phyloP scores from a whole-genome alignment of 2,113 vertebrate genomes.

The Proteles cristata region DNA sequence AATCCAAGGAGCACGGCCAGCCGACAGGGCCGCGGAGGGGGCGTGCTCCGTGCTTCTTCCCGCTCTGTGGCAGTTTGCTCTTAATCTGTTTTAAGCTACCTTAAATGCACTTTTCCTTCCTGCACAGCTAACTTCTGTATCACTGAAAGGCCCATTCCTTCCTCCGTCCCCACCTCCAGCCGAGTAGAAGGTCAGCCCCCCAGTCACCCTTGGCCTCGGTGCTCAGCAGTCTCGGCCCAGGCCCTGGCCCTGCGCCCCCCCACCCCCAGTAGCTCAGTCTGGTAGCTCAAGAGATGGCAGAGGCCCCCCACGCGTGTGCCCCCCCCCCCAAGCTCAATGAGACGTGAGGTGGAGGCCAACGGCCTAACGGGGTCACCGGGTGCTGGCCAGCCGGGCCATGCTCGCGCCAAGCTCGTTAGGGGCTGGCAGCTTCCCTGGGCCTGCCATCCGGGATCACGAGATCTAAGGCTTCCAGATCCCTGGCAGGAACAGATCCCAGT shows the following conservation, averaged over 20 bases:
- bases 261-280: conserved; percentile 18
- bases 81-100: conserved; percentile 84
- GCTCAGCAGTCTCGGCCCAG: conserved; percentile 77
- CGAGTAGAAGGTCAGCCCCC: conserved; percentile 53
- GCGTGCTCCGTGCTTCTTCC: conserved; percentile 74
- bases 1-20: conserved; percentile 76
- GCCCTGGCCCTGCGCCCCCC: not conserved
- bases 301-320: conserved; percentile 10
- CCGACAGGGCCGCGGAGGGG: conserved; percentile 48
- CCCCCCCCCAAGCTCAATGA: conserved; percentile 44
- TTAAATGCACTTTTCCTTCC: conserved; percentile 86
- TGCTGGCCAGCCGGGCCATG: conserved; percentile 58
- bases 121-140: conserved; percentile 85
- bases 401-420: conserved; percentile 38
- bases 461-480: conserved; percentile 82
- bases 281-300: conserved; percentile 68
- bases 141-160: conserved; percentile 74
- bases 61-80: conserved; percentile 82
- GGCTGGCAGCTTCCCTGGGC: conserved; percentile 65
- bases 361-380: conserved; percentile 54
- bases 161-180: conserved; percentile 33
- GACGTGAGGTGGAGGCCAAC: conserved; percentile 46
- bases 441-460: conserved; percentile 70
- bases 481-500: conserved; percentile 81
- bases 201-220: conserved; percentile 69